Conservation (phyloP, 2,797 vertebrate genomes). For the Iguana delicatissima region DNA sequence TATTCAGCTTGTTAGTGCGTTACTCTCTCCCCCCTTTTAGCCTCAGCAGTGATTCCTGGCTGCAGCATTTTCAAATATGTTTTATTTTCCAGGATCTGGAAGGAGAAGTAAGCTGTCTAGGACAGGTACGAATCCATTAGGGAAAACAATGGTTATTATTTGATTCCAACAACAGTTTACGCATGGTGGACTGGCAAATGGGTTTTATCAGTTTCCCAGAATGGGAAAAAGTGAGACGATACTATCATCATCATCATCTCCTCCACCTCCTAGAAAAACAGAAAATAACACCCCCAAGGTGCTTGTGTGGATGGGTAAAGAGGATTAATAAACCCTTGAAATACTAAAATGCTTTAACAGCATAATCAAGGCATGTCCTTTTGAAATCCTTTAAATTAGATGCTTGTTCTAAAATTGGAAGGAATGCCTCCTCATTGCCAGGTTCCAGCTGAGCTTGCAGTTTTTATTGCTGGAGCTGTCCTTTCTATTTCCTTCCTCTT, state of each 20-base stretch:
- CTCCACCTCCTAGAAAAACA: neutral
- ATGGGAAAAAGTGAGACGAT: too few relatives aligned
- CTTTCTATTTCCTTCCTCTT: slow-evolving; percentile 3
- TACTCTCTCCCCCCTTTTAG: neutral
- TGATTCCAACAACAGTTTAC: neutral
- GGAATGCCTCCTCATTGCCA: neutral
- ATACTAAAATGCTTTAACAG: slow-evolving; percentile 27
- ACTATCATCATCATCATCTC: too few relatives aligned
- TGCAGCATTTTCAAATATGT: neutral
- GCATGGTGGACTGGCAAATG: neutral
- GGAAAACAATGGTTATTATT: neutral
- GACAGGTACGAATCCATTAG: neutral
- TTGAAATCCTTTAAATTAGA: slow-evolving; percentile 22
- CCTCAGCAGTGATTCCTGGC: neutral
- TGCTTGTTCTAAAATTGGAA: slow-evolving; percentile 27
- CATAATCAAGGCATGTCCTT: slow-evolving; percentile 10
- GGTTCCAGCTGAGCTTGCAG: slow-evolving; percentile 17
- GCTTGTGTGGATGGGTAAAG: neutral
- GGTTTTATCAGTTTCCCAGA: neutral
- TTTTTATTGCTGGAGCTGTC: slow-evolving; percentile 5
- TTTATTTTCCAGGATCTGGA: neutral
- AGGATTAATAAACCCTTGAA: neutral
- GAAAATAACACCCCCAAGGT: neutral
- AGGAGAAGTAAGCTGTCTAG: neutral
- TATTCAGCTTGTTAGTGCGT: too few relatives aligned